phyloP scores from a whole-genome alignment of 2,797 vertebrate species.

The Rachycentron canadum region DNA sequence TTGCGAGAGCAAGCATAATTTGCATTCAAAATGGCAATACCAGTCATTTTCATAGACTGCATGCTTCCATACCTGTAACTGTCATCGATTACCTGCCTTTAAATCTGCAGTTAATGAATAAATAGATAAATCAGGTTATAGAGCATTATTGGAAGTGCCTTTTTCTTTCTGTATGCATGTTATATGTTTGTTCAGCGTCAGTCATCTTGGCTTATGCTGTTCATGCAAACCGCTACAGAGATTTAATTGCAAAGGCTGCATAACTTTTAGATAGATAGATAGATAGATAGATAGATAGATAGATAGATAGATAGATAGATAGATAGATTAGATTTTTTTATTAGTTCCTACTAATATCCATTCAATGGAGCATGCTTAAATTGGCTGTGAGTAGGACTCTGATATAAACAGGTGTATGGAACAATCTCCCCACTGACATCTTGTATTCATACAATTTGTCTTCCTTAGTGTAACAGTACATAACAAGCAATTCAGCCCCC shows the following conservation, averaged over 20 bases:
- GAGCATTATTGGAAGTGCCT: constrained; percentile 9
- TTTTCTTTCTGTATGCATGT: background rate
- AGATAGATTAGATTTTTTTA: too few relatives aligned
- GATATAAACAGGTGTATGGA: background rate
- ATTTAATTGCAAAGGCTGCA: background rate
- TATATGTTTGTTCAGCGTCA: background rate
- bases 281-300: too few relatives aligned
- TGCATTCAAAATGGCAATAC: background rate
- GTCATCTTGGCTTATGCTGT: background rate
- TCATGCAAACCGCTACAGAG: background rate
- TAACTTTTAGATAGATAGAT: too few relatives aligned
- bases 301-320: too few relatives aligned
- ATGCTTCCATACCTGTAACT: background rate
- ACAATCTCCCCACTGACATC: constrained; percentile 3
- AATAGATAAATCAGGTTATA: background rate
- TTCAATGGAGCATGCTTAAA: constrained; percentile 12
- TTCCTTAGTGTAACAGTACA: constrained; percentile 31
- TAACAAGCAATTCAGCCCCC: constrained; percentile 29
- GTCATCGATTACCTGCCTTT: constrained; percentile 3
- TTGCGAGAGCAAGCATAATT: background rate
- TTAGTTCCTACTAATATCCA: constrained; percentile 1
- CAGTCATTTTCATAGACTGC: constrained; percentile 5
- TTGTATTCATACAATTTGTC: constrained; percentile 25
- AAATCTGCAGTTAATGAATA: background rate
- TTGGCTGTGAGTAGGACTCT: background rate